Evolutionary conservation across 2,888 invertebrate species (phyloP).

Genomic region (Adineta ricciae): DNA sequence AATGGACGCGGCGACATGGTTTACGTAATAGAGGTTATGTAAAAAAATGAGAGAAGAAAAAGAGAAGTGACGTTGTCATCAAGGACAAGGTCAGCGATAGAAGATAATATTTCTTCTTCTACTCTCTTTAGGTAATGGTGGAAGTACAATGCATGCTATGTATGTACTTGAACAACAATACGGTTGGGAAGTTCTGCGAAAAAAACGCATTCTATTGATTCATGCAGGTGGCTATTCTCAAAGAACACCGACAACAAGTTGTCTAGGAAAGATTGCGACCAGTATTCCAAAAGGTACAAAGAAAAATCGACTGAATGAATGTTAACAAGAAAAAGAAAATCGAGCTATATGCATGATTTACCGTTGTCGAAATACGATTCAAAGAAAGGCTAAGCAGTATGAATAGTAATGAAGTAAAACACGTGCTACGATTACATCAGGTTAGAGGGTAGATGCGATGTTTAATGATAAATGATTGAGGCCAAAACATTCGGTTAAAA

Average conservation of each 20-base stretch:
- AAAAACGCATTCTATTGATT: constrained; percentile 44
- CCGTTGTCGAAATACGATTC: no score
- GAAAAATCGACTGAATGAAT: neutral
- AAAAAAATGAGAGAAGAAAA: neutral
- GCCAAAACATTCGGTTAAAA: neutral
- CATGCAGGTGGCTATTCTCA: constrained; percentile 53
- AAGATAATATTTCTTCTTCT: neutral
- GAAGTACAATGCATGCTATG: constrained; percentile 7
- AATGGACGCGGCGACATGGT: neutral
- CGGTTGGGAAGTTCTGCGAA: neutral
- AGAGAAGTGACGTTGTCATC: neutral
- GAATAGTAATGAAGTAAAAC: no score
- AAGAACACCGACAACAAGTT: constrained; percentile 51
- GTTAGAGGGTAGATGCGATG: neutral
- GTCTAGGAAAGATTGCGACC: constrained; percentile 50
- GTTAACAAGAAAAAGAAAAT: neutral
- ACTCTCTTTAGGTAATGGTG: constrained; percentile 16
- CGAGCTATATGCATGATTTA: no score
- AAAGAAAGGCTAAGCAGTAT: no score
- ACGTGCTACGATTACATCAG: neutral
- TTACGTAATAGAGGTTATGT: neutral
- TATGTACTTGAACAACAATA: constrained; percentile 11
- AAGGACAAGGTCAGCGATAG: neutral
- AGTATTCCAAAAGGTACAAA: neutral
- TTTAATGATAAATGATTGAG: neutral